Percentiles rank a stretch among this genome's conserved stretches.
Conservation (phyloP, 1,140 invertebrate genomes). For the Rhagoletis zephyria region DNA sequence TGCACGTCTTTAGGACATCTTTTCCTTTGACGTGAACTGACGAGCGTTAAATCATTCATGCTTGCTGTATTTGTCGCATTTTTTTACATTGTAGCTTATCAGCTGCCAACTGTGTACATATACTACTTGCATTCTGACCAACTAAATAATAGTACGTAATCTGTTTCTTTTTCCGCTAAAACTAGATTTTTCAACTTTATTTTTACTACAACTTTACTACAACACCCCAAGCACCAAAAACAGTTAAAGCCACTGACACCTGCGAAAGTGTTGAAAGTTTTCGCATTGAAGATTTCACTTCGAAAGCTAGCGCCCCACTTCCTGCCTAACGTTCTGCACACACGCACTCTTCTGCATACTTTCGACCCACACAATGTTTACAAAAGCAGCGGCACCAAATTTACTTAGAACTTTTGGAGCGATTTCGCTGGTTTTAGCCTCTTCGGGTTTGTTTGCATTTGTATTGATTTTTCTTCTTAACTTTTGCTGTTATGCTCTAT, state of each 20-base stretch:
- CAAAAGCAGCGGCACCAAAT: background rate
- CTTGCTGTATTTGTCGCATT: background rate
- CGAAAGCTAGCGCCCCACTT: background rate
- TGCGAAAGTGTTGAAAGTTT: background rate
- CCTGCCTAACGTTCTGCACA: too few species aligned
- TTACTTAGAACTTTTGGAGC: background rate
- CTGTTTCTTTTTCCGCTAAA: background rate
- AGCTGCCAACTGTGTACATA: background rate
- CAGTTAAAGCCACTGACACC: background rate
- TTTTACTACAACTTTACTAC: background rate
- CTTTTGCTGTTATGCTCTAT: background rate
- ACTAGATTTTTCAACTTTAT: background rate
- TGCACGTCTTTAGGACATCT: background rate
- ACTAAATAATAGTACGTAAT: background rate
- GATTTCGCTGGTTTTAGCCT: background rate
- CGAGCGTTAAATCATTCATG: background rate
- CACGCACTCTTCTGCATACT: too few species aligned
- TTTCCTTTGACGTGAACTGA: background rate
- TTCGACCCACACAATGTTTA: too few species aligned
- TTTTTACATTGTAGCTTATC: conserved; percentile 1
- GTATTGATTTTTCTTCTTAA: background rate
- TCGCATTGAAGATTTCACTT: background rate
- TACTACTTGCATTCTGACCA: background rate
- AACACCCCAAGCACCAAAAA: background rate
- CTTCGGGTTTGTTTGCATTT: background rate